Evolutionary conservation across 53 echinoderm and acorn worm species (phyloP).

Genomic region (Holothuria leucospilota): DNA sequence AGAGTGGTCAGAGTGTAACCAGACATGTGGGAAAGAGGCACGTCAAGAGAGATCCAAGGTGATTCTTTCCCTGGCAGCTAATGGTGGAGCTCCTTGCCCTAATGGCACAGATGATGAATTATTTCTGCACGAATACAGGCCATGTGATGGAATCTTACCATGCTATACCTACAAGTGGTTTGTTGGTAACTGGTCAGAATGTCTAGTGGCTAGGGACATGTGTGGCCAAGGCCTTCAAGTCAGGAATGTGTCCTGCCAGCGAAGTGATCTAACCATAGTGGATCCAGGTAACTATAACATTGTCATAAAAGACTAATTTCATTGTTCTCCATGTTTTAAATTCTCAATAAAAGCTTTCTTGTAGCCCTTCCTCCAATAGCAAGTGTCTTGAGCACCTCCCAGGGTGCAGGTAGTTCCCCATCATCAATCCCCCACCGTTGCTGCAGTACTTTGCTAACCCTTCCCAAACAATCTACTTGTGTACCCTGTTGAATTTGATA

Average conservation of each 20-base stretch:
- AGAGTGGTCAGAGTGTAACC: slow-evolving; percentile 84
- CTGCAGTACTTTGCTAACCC: too few relatives aligned
- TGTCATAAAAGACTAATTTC: too few relatives aligned
- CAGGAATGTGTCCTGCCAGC: slow-evolving; percentile 79
- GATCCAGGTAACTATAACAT: slow-evolving; percentile 67
- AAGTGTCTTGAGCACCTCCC: too few relatives aligned
- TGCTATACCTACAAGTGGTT: slow-evolving; percentile 89
- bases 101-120: slow-evolving; percentile 77
- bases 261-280: slow-evolving; percentile 73
- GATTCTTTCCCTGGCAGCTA: slow-evolving; percentile 64
- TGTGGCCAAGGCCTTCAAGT: slow-evolving; percentile 90
- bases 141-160: slow-evolving; percentile 69
- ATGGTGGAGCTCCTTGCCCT: slow-evolving; percentile 78
- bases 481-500: too few relatives aligned
- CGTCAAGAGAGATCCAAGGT: slow-evolving; percentile 66
- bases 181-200: slow-evolving; percentile 69
- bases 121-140: slow-evolving; percentile 55
- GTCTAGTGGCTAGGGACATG: slow-evolving; percentile 70
- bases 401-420: too few relatives aligned
- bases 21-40: slow-evolving; percentile 76
- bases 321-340: too few relatives aligned
- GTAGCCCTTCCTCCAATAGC: too few relatives aligned
- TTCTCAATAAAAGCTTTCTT: too few relatives aligned
- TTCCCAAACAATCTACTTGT: too few relatives aligned
- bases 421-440: too few relatives aligned